Evolutionary conservation across 2,797 vertebrate genomes (phyloP).

Genomic region (Oceanodroma leucorhoa): DNA sequence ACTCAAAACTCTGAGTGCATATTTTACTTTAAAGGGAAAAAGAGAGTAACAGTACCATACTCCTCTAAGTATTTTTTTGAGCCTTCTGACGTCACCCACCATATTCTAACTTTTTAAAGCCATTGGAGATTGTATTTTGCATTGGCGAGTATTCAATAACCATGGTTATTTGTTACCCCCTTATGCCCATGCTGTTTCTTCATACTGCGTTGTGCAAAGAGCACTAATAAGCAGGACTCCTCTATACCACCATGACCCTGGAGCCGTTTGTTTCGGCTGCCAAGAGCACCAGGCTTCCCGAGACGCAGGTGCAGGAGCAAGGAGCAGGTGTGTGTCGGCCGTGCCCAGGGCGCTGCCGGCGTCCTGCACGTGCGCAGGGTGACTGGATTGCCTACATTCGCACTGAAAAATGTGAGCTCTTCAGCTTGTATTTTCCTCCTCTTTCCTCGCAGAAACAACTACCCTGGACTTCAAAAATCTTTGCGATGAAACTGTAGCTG

Average conservation of each 20-base stretch:
- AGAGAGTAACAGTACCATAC: background rate
- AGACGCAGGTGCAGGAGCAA: background rate
- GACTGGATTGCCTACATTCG: rapidly evolving
- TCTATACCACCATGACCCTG: background rate
- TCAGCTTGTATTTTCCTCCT: background rate
- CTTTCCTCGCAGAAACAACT: background rate
- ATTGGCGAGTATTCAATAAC: background rate
- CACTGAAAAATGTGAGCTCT: background rate
- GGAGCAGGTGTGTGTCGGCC: background rate
- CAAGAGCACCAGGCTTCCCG: background rate
- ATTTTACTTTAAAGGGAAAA: background rate
- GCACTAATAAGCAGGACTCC: background rate
- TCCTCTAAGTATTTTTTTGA: background rate
- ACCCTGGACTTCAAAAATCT: background rate
- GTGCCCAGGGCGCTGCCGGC: rapidly evolving
- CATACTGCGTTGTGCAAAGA: background rate
- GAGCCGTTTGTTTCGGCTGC: background rate
- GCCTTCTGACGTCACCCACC: background rate
- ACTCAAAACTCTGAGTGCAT: background rate
- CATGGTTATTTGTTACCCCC: background rate
- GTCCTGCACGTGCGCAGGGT: rapidly evolving
- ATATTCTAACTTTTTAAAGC: background rate
- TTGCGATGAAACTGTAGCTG: background rate
- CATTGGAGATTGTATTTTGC: background rate
- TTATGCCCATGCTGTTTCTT: background rate